A percentile compares a stretch with the other conserved stretches of the same genome.
These are phyloP conservation scores for Aegithalos caudatus DNA, from an alignment of 2,113 vertebrate species.

Conservation along the genomic window DNA sequence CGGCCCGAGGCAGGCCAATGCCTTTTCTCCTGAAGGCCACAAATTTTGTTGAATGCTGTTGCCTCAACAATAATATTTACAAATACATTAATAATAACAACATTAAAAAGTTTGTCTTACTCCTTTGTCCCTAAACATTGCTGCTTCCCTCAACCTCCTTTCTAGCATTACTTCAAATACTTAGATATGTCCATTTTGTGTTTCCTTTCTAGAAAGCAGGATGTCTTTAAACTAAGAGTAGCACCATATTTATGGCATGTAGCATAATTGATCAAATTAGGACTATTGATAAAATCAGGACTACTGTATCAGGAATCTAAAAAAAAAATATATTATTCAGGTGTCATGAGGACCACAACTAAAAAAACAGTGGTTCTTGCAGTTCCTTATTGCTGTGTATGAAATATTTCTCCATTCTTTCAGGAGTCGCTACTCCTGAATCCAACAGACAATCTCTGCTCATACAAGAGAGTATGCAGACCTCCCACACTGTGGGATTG, in stretches of 20 bases:
- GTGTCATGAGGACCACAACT: not conserved
- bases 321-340: not conserved
- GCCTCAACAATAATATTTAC: not conserved
- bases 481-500: accelerated
- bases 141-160: not conserved
- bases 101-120: not conserved
- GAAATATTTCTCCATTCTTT: not conserved
- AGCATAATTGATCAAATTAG: not conserved
- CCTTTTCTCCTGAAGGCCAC: not conserved
- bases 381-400: not conserved
- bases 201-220: not conserved
- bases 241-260: not conserved
- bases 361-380: not conserved
- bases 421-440: not conserved
- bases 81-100: not conserved
- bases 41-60: not conserved
- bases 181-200: not conserved
- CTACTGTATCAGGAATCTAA: not conserved
- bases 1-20: not conserved
- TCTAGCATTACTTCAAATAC: not conserved
- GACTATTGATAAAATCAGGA: not conserved
- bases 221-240: not conserved
- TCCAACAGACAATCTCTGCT: not conserved
- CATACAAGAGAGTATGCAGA: not conserved
- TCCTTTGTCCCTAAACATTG: not conserved